Evolutionary conservation across 2,888 invertebrate species (phyloP).

Genomic region (Limnephilus auricula): DNA sequence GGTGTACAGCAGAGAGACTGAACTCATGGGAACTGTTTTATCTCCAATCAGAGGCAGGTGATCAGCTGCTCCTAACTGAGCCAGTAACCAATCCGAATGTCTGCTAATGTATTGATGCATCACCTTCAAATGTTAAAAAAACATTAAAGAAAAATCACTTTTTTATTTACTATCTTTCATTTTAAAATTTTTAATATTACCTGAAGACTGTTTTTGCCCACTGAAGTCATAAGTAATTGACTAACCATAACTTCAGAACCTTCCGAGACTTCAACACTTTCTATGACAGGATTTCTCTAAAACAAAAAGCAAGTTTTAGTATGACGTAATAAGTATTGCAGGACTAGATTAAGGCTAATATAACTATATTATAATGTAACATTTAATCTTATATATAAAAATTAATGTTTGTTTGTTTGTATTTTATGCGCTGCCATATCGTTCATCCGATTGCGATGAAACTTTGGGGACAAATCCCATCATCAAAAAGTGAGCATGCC

Average conservation of each 20-base stretch:
- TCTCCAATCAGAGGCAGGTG: conserved; percentile 66
- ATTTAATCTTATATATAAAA: no score
- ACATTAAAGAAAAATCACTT: background rate
- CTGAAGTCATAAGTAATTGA: conserved; percentile 79
- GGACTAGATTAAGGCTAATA: no score
- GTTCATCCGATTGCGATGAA: no score
- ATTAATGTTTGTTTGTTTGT: no score
- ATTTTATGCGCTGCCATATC: no score
- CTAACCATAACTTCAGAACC: conserved; percentile 79
- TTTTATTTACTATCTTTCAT: background rate
- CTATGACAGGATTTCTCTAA: conserved; percentile 63
- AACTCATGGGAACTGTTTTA: conserved; percentile 70
- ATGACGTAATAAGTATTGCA: no score
- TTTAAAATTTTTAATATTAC: conserved; percentile 67
- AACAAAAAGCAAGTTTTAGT: conserved; percentile 9
- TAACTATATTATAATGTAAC: no score
- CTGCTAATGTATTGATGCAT: conserved; percentile 84
- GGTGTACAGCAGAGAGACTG: conserved; percentile 81
- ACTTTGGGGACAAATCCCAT: no score
- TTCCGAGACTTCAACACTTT: conserved; percentile 65
- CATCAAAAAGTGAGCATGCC: no score
- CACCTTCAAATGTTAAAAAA: conserved; percentile 74
- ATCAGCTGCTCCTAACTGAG: conserved; percentile 76
- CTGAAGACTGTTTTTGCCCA: conserved; percentile 78
- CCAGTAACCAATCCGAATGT: conserved; percentile 83